Conservation (phyloP, 2,797 vertebrate genomes). For the Myotis findleyi region DNA sequence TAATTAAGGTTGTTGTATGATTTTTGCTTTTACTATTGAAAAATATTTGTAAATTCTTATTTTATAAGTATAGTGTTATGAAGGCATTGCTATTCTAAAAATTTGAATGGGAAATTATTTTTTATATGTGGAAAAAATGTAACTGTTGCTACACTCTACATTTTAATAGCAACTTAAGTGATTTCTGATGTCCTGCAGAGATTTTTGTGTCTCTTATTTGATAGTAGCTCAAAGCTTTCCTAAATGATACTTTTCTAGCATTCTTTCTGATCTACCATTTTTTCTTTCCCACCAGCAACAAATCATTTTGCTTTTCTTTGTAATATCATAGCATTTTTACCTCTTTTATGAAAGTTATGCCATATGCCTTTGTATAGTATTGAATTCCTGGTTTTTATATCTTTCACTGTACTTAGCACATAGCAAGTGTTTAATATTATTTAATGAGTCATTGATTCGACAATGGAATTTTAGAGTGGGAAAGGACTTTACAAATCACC, state of each 20-base stretch:
- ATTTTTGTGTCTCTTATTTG: conserved; percentile 11
- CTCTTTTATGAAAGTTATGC: neutral
- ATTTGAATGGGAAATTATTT: neutral
- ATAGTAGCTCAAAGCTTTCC: neutral
- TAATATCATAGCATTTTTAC: conserved; percentile 10
- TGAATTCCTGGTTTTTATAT: conserved; percentile 9
- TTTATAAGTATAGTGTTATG: conserved; percentile 3
- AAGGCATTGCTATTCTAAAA: neutral
- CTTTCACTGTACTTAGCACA: neutral
- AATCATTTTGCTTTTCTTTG: conserved; percentile 49
- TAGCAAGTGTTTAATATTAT: neutral
- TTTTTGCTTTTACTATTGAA: neutral
- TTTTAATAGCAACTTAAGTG: neutral
- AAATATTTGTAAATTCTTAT: conserved; percentile 20
- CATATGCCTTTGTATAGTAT: neutral
- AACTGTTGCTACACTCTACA: neutral
- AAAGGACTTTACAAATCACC: conserved; percentile 39
- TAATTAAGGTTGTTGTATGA: neutral
- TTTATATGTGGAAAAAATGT: neutral
- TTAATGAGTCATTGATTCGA: conserved; percentile 8
- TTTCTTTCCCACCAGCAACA: neutral
- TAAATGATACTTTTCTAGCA: neutral
- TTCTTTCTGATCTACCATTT: neutral
- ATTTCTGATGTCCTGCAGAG: conserved; percentile 28
- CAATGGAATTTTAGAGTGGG: neutral